Base-by-base conservation (phyloP, 2,113 vertebrate genomes). In the Tympanuchus pallidicinctus region DNA sequence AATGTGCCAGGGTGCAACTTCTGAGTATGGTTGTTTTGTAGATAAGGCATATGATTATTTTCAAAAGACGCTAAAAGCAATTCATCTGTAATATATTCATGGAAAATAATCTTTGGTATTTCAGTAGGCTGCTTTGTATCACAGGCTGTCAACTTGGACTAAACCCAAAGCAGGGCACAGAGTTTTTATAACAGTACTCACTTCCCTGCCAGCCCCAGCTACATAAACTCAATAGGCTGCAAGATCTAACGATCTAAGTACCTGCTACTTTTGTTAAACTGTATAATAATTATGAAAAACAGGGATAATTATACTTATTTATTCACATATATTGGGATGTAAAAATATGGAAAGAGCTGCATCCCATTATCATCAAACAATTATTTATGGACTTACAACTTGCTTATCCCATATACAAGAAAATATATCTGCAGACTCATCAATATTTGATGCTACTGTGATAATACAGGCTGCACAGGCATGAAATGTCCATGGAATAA, bases 81-180 rank as follows among this genome's bases (percentile, higher is more conserved):
- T 63, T 42, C 2, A 6, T 63, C 6, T 40, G 70, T 77, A 92
- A 73, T 50, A 30, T 50, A 90, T 91, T 38, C 57, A 34, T 40
- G 45, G 38, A 54, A 92, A 94, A 89, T 82, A 82, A 66, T 91
- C 36, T 66, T 90, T 76, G 72, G 14, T 54, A 17, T 81, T 92
- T 91, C 5, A 2, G 54, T 67, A 50, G 80, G n/a, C 30, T 88
- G 13, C 21, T 92, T 81, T 36, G 28, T 56, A 74, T 71, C 30
- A 16, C 32, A 91, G 63, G 10, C 76, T 86, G 78, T 94, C 38
- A 74, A 15, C 24, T 50, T 88, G 88, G 74, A 85, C 22, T 45
- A 80, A 89, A 89, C 73, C 83, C 65, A 84, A 25, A 71, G 57
- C 8, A 40, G 16, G 24, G 64, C 52, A 8, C 11, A 11, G 16